Conservation (phyloP, 2,797 vertebrate genomes). For the Mormyrops attenuatus region DNA sequence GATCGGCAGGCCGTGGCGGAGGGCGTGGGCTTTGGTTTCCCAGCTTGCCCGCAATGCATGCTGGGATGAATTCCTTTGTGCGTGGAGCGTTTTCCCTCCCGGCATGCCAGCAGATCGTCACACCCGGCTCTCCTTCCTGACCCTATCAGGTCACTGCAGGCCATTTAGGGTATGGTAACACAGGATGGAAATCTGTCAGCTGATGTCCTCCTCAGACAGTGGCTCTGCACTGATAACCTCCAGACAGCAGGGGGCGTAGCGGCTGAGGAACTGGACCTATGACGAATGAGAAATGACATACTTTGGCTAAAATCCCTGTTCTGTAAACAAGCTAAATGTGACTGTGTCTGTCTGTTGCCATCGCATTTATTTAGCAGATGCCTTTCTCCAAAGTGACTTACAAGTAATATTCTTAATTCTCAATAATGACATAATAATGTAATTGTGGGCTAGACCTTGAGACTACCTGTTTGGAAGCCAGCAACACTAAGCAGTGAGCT, state of each 20-base stretch:
- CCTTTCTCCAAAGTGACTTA: background rate
- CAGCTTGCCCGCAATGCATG: background rate
- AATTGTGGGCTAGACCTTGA: background rate
- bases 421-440: background rate
- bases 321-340: background rate
- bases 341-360: background rate
- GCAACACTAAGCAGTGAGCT: background rate
- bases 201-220: background rate
- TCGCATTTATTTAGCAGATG: background rate
- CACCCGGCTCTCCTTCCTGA: background rate
- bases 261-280: slow-evolving; percentile 11
- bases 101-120: background rate
- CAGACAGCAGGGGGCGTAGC: background rate
- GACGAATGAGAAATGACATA: background rate
- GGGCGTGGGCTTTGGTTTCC: background rate
- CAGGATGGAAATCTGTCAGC: background rate
- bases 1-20: background rate
- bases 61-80: slow-evolving; percentile 2
- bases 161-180: background rate
- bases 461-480: background rate
- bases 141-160: background rate
- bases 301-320: background rate
- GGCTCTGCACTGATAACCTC: background rate
- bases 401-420: background rate
- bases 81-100: background rate